These are phyloP conservation scores for Semnopithecus entellus DNA, from an alignment of 2,113 vertebrate species.

Conservation along the genomic window DNA sequence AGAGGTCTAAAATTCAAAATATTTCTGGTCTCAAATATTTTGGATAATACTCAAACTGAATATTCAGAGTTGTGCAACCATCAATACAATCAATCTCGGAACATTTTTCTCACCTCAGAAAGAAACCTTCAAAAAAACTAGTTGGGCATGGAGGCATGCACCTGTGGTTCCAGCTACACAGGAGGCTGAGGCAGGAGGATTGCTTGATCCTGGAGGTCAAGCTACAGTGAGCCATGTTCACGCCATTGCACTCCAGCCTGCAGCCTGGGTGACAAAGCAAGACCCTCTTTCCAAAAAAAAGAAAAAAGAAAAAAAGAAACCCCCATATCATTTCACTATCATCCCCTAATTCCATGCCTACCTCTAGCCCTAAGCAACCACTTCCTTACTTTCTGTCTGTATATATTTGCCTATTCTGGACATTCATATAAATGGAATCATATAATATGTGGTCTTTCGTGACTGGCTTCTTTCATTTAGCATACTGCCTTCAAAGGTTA, in stretches of 20 bases:
- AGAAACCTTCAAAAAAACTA: background rate
- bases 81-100: slow-evolving; percentile 1
- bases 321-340: background rate
- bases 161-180: too few species aligned
- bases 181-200: too few species aligned
- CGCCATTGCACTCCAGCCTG: too few species aligned
- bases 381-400: background rate
- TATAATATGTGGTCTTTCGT: background rate
- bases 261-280: too few species aligned
- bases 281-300: too few species aligned
- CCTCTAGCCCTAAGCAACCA: background rate
- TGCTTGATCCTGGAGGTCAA: too few species aligned
- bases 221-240: too few species aligned
- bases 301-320: slow-evolving; percentile 34
- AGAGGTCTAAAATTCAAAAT: background rate
- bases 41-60: background rate
- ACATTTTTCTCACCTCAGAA: slow-evolving; percentile 16
- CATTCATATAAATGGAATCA: background rate
- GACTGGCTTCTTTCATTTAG: background rate
- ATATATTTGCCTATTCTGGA: background rate
- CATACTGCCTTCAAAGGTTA: background rate
- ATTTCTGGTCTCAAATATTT: background rate
- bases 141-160: too few species aligned
- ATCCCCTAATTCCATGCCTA: background rate
- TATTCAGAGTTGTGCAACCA: background rate